Evolutionary conservation across 1,140 invertebrate species (phyloP).

Genomic region (Anthonomus grandis): DNA sequence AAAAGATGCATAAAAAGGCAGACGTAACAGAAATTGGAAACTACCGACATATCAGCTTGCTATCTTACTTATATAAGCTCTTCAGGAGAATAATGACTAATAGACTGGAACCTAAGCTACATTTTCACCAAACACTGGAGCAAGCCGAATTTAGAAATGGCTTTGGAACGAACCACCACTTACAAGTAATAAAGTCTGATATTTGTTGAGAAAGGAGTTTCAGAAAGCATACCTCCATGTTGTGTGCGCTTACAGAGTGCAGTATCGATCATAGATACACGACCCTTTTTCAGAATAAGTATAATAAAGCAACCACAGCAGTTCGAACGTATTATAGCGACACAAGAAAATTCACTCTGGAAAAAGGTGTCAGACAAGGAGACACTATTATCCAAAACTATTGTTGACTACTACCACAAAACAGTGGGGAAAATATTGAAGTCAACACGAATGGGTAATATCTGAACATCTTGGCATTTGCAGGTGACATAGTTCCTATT

Average conservation of each 20-base stretch:
- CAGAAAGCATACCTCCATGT: background rate
- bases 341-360: background rate
- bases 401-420: too few species aligned
- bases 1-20: background rate
- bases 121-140: constrained; percentile 1
- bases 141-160: background rate
- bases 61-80: background rate
- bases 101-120: background rate
- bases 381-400: background rate
- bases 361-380: too few species aligned
- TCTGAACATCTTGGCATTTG: too few species aligned
- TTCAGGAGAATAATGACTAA: too few species aligned
- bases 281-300: too few species aligned
- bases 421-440: background rate
- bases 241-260: background rate
- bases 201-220: constrained; percentile 1
- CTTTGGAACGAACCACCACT: background rate
- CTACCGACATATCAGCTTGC: background rate
- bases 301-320: too few species aligned
- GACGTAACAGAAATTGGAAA: constrained; percentile 1
- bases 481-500: too few species aligned
- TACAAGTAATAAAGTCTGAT: background rate
- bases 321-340: background rate
- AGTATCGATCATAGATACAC: background rate
- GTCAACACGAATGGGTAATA: background rate